Evolutionary conservation across 2,888 invertebrate species (phyloP).

Genomic region (Nomada lathburiana): DNA sequence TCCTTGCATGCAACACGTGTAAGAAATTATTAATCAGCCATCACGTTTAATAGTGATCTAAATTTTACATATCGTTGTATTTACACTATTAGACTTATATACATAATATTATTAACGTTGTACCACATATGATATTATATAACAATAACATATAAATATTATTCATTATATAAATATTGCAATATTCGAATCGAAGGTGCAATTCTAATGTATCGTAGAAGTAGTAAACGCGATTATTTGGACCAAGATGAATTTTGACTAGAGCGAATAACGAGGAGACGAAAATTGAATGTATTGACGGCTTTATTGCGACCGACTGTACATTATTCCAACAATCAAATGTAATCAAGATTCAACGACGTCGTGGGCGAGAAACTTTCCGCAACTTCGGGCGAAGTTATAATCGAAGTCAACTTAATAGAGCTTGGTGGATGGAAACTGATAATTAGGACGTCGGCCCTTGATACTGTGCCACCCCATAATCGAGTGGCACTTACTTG

Average conservation of each 20-base stretch:
- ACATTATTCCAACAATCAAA: constrained; percentile 57
- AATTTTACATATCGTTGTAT: no score
- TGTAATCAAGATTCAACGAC: constrained; percentile 58
- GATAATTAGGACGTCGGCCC: constrained; percentile 76
- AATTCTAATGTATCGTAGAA: not conserved
- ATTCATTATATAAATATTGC: no score
- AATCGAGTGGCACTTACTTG: constrained; percentile 50
- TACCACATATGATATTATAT: no score
- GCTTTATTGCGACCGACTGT: constrained; percentile 40
- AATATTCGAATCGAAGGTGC: no score
- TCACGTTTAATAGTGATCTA: no score
- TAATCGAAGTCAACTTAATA: constrained; percentile 80
- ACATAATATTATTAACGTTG: no score
- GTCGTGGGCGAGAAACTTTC: constrained; percentile 57
- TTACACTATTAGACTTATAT: no score
- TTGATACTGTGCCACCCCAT: constrained; percentile 48
- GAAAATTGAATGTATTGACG: constrained; percentile 22
- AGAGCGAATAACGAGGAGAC: not conserved
- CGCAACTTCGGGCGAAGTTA: constrained; percentile 76
- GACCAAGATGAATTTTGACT: not conserved
- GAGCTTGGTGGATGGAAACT: constrained; percentile 77
- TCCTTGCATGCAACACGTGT: no score
- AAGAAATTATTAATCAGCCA: no score
- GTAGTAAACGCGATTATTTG: not conserved
- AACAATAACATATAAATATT: no score